These are phyloP conservation scores for Watsonalla cultraria DNA, from an alignment of 2,888 invertebrate genomes.

Conservation along the genomic window DNA sequence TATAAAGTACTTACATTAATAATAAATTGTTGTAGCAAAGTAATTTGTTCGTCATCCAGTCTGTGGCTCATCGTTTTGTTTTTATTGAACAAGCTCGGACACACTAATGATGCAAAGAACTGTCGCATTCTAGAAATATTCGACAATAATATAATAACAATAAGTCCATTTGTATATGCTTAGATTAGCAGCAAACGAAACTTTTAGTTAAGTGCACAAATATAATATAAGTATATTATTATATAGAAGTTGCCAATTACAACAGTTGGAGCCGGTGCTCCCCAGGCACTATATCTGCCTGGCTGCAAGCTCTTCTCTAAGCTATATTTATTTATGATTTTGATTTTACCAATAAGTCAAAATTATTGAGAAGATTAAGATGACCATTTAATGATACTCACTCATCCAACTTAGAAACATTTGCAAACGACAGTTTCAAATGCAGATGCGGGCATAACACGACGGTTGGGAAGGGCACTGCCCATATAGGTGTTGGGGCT, in stretches of 20 bases:
- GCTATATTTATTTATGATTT: too few species aligned
- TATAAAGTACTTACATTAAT: slow-evolving; percentile 37
- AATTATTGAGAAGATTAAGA: too few species aligned
- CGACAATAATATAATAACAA: too few species aligned
- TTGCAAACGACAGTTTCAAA: slow-evolving; percentile 51
- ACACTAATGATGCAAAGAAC: slow-evolving; percentile 62
- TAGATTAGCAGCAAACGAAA: too few species aligned
- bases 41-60: slow-evolving; percentile 36
- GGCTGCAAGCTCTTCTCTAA: too few species aligned
- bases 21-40: slow-evolving; percentile 50
- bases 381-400: slow-evolving; percentile 24
- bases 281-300: too few species aligned
- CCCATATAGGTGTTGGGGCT: slow-evolving; percentile 66
- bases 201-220: too few species aligned
- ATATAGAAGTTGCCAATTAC: too few species aligned
- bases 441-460: slow-evolving; percentile 68
- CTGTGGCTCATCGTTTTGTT: slow-evolving; percentile 31
- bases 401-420: slow-evolving; percentile 52
- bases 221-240: too few species aligned
- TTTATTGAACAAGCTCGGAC: slow-evolving; percentile 51
- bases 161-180: too few species aligned
- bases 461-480: slow-evolving; percentile 68
- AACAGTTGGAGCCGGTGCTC: too few species aligned
- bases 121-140: slow-evolving; percentile 39
- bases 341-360: too few species aligned